phyloP scores from a whole-genome alignment of 2,797 vertebrate species.

The Kryptolebias ocellatus region DNA sequence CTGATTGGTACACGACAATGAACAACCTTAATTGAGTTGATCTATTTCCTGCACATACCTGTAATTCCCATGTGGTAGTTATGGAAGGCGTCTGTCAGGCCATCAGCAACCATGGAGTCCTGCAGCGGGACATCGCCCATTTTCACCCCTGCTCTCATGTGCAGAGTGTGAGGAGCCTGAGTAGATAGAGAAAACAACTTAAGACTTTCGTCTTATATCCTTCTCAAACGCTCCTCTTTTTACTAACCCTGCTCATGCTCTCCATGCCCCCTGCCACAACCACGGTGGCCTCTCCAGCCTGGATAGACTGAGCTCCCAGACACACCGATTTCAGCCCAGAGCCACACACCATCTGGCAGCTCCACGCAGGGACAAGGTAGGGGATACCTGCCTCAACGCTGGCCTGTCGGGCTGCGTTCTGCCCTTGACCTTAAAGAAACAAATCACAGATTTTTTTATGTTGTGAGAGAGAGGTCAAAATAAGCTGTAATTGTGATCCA shows the following conservation, averaged over 20 bases:
- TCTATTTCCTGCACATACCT: slow-evolving; percentile 71
- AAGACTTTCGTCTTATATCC: not conserved
- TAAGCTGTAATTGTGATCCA: not conserved
- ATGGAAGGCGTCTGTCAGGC: slow-evolving; percentile 93
- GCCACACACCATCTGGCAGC: slow-evolving; percentile 98
- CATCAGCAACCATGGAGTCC: slow-evolving; percentile 90
- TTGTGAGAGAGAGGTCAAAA: not conserved
- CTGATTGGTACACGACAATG: too few relatives aligned
- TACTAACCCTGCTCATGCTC: slow-evolving; percentile 93
- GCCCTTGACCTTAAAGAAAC: slow-evolving; percentile 86
- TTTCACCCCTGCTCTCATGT: slow-evolving; percentile 90
- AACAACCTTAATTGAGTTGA: not conserved
- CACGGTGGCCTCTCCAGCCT: slow-evolving; percentile 84
- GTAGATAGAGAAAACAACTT: not conserved
- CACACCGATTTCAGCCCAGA: slow-evolving; percentile 95
- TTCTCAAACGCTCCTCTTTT: not conserved
- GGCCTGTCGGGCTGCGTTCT: slow-evolving; percentile 92
- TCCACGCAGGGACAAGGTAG: slow-evolving; percentile 91
- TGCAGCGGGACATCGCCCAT: slow-evolving; percentile 88
- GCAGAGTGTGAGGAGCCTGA: slow-evolving; percentile 88
- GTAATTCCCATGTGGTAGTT: slow-evolving; percentile 96
- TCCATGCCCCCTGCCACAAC: slow-evolving; percentile 98
- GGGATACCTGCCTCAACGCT: slow-evolving; percentile 91
- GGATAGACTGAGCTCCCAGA: slow-evolving; percentile 91
- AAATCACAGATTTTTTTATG: not conserved